These are phyloP conservation scores for Xylota segnis DNA, from an alignment of 2,888 invertebrate species.

Conservation along the genomic window DNA sequence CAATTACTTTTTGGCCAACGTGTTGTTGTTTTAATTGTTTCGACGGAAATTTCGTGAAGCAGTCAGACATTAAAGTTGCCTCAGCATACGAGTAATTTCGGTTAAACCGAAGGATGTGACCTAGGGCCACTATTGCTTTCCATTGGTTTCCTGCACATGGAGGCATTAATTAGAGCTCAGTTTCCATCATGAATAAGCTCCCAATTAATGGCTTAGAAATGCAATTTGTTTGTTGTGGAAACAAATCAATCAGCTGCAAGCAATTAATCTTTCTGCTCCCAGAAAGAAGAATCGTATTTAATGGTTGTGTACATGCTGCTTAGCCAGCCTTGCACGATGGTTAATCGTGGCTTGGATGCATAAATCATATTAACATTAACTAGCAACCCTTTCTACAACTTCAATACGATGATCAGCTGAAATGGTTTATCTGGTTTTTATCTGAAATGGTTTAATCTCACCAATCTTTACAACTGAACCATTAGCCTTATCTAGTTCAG, in stretches of 20 bases:
- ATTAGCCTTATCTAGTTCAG: no score
- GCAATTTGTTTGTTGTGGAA: not conserved
- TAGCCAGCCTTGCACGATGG: no score
- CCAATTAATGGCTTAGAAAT: not conserved
- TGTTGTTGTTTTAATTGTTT: constrained; percentile 29
- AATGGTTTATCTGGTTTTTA: no score
- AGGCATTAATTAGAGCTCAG: not conserved
- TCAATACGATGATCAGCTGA: no score
- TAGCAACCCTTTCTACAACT: no score
- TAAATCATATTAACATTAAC: no score
- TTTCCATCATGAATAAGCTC: not conserved
- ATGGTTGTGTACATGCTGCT: not conserved
- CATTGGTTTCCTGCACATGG: no score
- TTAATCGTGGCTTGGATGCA: no score
- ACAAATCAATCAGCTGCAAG: not conserved
- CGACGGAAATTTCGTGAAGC: constrained; percentile 1
- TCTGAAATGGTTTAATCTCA: no score
- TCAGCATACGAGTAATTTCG: not conserved
- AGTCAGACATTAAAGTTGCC: constrained; percentile 18
- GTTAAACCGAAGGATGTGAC: not conserved
- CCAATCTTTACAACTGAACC: no score
- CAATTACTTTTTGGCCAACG: constrained; percentile 34
- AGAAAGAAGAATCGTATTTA: no score
- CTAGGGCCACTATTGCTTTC: not conserved
- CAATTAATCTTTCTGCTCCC: not conserved